phyloP scores from a whole-genome alignment of 2,113 vertebrate genomes.

The Arizona elegans region DNA sequence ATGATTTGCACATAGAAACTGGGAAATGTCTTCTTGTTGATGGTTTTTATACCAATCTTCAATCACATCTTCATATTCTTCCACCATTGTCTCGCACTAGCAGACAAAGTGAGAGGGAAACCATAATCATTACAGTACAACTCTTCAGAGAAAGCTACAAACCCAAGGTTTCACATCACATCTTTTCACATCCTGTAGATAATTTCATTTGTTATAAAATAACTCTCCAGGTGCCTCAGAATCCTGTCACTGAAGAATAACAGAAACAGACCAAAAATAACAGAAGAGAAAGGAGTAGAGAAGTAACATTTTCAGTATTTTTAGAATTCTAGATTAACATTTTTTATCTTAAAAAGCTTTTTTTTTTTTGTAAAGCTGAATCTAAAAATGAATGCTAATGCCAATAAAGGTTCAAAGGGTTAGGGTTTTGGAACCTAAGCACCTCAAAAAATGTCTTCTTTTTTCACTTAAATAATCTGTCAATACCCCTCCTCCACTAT shows the following conservation, averaged over 20 bases:
- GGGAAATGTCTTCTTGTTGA: constrained; percentile 89
- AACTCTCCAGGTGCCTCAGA: background rate
- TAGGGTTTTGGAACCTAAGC: background rate
- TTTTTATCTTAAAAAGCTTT: background rate
- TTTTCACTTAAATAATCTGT: background rate
- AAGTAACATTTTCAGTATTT: background rate
- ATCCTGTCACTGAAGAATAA: background rate
- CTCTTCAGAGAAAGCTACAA: background rate
- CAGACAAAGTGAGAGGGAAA: background rate
- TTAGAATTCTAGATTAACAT: background rate
- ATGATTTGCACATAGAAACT: constrained; percentile 87
- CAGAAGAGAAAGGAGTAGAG: background rate
- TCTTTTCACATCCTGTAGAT: background rate
- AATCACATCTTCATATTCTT: constrained; percentile 92
- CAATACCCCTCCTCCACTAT: background rate
- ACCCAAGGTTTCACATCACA: background rate
- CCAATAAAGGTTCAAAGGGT: background rate
- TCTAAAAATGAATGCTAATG: background rate
- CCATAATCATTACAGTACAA: background rate
- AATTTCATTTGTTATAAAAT: background rate
- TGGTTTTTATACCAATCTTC: constrained; percentile 95
- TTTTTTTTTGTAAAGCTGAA: background rate
- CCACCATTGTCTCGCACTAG: constrained; percentile 92
- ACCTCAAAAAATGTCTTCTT: background rate
- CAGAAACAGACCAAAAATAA: background rate